These are phyloP conservation scores for Gymnoscelis rufifasciata DNA, from an alignment of 2,888 invertebrate genomes.

Conservation along the genomic window DNA sequence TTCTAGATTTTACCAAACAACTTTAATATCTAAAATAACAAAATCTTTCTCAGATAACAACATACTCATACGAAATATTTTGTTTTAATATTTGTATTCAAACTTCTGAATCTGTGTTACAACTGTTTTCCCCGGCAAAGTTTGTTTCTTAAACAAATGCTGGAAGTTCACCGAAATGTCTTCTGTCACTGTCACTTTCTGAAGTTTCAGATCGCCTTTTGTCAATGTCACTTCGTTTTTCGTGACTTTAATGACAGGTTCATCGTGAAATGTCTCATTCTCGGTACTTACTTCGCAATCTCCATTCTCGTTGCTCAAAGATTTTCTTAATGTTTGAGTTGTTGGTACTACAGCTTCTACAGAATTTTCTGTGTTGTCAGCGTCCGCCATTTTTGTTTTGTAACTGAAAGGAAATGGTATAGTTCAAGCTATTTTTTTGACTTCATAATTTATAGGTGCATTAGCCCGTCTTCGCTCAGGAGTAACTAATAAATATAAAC, in stretches of 20 bases:
- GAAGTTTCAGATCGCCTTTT: conserved; percentile 56
- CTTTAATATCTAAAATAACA: too few relatives aligned
- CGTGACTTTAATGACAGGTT: conserved; percentile 57
- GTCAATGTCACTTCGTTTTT: conserved; percentile 53
- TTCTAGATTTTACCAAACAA: too few relatives aligned
- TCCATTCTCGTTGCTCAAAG: conserved; percentile 5
- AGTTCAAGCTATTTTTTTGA: too few relatives aligned
- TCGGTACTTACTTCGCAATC: conserved; percentile 24
- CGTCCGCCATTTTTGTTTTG: conserved; percentile 50
- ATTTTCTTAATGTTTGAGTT: conserved; percentile 44
- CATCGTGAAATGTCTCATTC: conserved; percentile 32
- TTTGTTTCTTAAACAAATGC: conserved; percentile 61
- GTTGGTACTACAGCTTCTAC: conserved; percentile 57
- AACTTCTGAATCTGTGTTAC: conserved; percentile 53
- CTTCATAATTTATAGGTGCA: too few relatives aligned
- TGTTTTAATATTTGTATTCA: conserved; percentile 52
- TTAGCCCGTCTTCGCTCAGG: too few relatives aligned
- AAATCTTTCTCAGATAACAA: too few relatives aligned
- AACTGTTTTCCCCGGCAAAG: conserved; percentile 52
- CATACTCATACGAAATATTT: too few relatives aligned
- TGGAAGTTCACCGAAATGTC: conserved; percentile 60
- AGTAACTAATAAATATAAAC: too few relatives aligned
- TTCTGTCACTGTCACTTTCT: conserved; percentile 60
- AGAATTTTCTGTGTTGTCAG: conserved; percentile 28
- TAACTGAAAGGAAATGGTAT: conserved; percentile 13